phyloP scores from a whole-genome alignment of 2,113 vertebrate species.

The Ammodytes marinus region DNA sequence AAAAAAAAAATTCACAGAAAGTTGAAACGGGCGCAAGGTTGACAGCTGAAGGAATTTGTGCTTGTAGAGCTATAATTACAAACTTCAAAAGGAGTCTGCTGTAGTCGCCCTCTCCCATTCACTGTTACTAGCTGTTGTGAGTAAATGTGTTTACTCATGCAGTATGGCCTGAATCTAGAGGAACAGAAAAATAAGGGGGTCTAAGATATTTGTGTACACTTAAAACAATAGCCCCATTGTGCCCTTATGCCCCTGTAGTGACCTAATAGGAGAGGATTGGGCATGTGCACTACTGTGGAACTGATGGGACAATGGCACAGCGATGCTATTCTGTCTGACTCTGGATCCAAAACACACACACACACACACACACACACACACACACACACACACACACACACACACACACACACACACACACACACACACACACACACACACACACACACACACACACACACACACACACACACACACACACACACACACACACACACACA shows the following conservation, averaged over 20 bases:
- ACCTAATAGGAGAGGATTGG: conserved; percentile 48
- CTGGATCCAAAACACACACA: conserved; percentile 13
- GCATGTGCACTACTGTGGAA: conserved; percentile 37
- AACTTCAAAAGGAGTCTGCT: neutral
- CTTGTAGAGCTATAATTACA: neutral
- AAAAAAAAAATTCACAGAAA: neutral
- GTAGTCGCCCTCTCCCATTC: neutral
- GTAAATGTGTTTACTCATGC: conserved; percentile 35
- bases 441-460: too few relatives aligned
- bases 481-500: too few relatives aligned
- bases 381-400: conserved; percentile 45
- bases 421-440: neutral
- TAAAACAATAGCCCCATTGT: conserved; percentile 75
- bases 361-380: conserved; percentile 1
- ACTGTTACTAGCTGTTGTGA: neutral
- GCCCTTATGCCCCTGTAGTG: conserved; percentile 36
- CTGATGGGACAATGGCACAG: conserved; percentile 28
- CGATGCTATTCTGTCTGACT: conserved; percentile 42
- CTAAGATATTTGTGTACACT: neutral
- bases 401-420: conserved; percentile 20
- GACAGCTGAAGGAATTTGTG: neutral
- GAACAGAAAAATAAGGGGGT: conserved; percentile 27
- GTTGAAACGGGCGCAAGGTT: neutral
- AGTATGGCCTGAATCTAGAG: conserved; percentile 44
- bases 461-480: too few relatives aligned